Conservation (phyloP, 2,113 vertebrate species). For the Chunga burmeisteri region DNA sequence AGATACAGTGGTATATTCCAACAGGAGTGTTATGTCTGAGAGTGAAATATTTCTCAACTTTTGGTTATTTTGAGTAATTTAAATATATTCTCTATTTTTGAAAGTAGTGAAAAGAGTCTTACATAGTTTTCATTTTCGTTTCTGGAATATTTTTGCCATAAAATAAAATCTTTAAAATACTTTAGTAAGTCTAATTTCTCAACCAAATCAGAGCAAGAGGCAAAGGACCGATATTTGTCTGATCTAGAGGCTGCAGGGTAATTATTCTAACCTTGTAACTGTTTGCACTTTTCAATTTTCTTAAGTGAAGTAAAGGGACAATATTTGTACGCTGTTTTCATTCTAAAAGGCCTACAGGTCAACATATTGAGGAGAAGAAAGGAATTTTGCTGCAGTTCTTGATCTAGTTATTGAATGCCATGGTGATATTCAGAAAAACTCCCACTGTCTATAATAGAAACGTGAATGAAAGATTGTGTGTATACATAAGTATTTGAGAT, state of each 20-base stretch:
- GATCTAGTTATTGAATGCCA: neutral
- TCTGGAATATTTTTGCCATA: neutral
- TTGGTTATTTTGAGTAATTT: neutral
- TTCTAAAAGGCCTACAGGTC: constrained; percentile 6
- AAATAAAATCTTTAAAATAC: neutral
- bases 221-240: neutral
- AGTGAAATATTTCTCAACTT: neutral
- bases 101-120: neutral
- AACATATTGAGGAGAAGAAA: neutral
- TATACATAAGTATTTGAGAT: neutral
- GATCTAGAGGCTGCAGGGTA: neutral
- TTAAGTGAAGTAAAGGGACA: neutral
- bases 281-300: constrained; percentile 44
- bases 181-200: neutral
- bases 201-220: neutral
- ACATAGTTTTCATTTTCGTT: neutral
- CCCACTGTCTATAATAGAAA: neutral
- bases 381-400: neutral
- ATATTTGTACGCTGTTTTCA: constrained; percentile 14
- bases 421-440: neutral
- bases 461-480: neutral
- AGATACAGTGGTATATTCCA: neutral
- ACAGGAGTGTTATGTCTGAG: neutral
- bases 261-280: neutral
- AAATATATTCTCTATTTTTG: neutral